Evolutionary conservation across 2,888 invertebrate species (phyloP), one percentile per base, ranked within the genome.

Genomic region (Cyrtodaria siliqua): DNA sequence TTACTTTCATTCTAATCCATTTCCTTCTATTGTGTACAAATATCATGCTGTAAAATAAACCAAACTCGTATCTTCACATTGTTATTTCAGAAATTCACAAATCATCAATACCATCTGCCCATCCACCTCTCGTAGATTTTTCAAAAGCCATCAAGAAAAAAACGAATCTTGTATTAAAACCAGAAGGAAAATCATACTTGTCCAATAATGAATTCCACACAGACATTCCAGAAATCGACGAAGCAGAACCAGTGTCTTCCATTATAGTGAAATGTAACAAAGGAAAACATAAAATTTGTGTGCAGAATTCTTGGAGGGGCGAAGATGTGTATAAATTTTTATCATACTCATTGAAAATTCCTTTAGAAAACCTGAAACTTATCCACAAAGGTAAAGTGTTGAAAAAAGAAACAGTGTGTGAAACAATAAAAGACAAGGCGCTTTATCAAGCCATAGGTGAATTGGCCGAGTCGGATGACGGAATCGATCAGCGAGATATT

Each of bases 371-470:
- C 20, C 20, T 90, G 18, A 90, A 89, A 66, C 56, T 90, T 6
- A 90, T 90, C 50, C 83, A 88, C 69, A 89, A 88, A 81, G 90
- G 90, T 2, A 90, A 86, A 61, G 55, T 85, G 12, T 47, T 88
- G 44, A 84, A 63, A 14, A 38, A 27, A 44, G 85, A 86, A 4
- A 84, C 59, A 23, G 79, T 89, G 6, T 40, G 26, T 8, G 82
- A 80, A 26, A 73, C 69, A 23, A 26, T 87, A 3, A 63, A 67
- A 49, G 68, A 82, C n/a, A 87, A 84, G 57, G 86, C 88, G 23
- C 67, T 87, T 26, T 90, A 87, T 61, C 89, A 88, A 59, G 86
- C 83, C 24, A 78, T 90, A 59, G 90, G 90, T 33, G 90, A 90
- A 47, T 53, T 77, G 42, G 82, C 83, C 12, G 89, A 84, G 50